Conservation (phyloP, 1,140 invertebrate genomes). For the Papilio dardanus region DNA sequence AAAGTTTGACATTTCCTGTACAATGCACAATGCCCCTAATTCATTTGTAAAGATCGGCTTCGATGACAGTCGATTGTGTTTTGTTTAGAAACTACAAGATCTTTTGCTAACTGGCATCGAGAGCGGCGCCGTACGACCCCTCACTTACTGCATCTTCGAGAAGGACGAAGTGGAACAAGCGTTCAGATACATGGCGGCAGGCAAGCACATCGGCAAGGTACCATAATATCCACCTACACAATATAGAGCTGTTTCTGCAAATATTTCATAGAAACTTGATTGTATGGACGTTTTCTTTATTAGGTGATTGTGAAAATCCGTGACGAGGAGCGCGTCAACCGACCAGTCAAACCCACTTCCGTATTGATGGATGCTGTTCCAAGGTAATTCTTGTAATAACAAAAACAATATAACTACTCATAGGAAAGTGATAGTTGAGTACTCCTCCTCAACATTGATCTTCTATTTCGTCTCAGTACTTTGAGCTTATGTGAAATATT, state of each 20-base stretch:
- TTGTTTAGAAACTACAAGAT: constrained; percentile 65
- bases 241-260: too few species aligned
- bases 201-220: constrained; percentile 96
- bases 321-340: constrained; percentile 76
- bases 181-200: constrained; percentile 90
- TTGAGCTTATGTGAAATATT: background rate
- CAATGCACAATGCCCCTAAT: too few species aligned
- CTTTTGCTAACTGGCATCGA: constrained; percentile 86
- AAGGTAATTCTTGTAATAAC: constrained; percentile 50
- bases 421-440: too few species aligned
- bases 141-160: constrained; percentile 84
- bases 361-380: constrained; percentile 80
- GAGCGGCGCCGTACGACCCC: constrained; percentile 85
- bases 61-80: background rate
- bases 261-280: background rate
- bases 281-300: background rate
- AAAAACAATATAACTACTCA: too few species aligned
- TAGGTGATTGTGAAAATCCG: constrained; percentile 86
- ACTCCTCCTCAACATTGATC: background rate
- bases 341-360: constrained; percentile 55
- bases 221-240: constrained; percentile 6
- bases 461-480: background rate
- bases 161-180: constrained; percentile 85
- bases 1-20: too few species aligned
- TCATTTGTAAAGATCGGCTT: too few species aligned